phyloP scores from a whole-genome alignment of 1,140 invertebrate genomes.

The Euschistus heros region DNA sequence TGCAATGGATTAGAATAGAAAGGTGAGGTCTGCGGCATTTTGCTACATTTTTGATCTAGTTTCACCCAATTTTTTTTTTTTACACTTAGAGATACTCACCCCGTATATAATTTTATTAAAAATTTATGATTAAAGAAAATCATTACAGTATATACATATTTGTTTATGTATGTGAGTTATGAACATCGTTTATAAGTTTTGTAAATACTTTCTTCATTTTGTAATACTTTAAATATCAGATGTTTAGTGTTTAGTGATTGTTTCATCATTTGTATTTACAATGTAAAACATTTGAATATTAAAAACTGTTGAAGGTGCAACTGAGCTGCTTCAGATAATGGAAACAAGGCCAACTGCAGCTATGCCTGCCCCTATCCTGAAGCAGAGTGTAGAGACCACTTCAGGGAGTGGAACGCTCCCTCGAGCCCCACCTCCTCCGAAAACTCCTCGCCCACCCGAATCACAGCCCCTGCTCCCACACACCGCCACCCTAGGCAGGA shows the following conservation, averaged over 20 bases:
- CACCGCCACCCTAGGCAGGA: constrained; percentile 22
- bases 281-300: background rate
- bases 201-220: background rate
- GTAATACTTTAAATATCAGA: background rate
- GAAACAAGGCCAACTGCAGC: constrained; percentile 22
- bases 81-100: no score
- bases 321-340: constrained; percentile 30
- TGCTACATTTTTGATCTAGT: no score
- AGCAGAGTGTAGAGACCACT: constrained; percentile 18
- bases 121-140: no score
- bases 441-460: constrained; percentile 26
- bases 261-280: background rate
- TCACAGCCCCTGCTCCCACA: constrained; percentile 29
- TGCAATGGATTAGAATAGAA: no score
- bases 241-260: background rate
- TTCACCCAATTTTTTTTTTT: no score
- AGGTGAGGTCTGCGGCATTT: no score
- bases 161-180: no score
- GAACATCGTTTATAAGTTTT: no score
- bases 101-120: no score
- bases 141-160: no score
- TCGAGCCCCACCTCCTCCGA: constrained; percentile 27
- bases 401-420: constrained; percentile 21
- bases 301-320: constrained; percentile 25
- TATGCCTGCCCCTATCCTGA: constrained; percentile 22